phyloP scores from a whole-genome alignment of 2,797 vertebrate genomes.

The Danio aesculapii region DNA sequence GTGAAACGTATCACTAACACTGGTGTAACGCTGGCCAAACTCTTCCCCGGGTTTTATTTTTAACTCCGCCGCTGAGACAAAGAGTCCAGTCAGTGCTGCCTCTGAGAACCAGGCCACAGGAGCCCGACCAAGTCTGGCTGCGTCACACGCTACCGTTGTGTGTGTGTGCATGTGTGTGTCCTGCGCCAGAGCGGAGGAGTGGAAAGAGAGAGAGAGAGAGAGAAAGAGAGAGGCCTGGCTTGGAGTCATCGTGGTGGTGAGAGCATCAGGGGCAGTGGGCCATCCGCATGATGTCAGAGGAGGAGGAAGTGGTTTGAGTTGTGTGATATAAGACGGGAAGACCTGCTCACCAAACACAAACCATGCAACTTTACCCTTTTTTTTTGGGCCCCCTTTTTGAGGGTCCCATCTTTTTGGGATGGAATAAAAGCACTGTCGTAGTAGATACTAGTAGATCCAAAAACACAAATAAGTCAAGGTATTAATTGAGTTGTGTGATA shows the following conservation, averaged over 20 bases:
- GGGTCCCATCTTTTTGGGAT: too few species aligned
- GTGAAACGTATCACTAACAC: conserved; percentile 62
- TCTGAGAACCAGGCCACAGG: conserved; percentile 68
- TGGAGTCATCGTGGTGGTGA: conserved; percentile 50
- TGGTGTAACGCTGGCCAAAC: conserved; percentile 54
- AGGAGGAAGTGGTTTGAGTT: conserved; percentile 60
- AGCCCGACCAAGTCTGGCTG: conserved; percentile 65
- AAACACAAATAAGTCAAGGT: too few species aligned
- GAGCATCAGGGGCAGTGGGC: conserved; percentile 63
- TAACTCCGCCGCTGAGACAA: conserved; percentile 66
- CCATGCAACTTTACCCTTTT: conserved; percentile 8
- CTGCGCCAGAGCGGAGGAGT: conserved; percentile 54
- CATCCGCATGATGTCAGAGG: conserved; percentile 61
- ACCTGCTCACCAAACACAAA: conserved; percentile 35
- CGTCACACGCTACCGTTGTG: conserved; percentile 59
- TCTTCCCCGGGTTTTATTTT: conserved; percentile 68
- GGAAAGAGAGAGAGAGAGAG: conserved; percentile 49
- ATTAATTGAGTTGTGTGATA: too few species aligned
- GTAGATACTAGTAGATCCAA: too few species aligned
- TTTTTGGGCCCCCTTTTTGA: too few species aligned
- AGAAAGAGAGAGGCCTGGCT: conserved; percentile 51
- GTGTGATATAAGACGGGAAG: conserved; percentile 50
- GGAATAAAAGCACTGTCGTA: too few species aligned
- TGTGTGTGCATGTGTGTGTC: conserved; percentile 44
- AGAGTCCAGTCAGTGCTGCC: conserved; percentile 66